Conservation (phyloP, 1,140 invertebrate species). For the Diabrotica undecimpunctata region DNA sequence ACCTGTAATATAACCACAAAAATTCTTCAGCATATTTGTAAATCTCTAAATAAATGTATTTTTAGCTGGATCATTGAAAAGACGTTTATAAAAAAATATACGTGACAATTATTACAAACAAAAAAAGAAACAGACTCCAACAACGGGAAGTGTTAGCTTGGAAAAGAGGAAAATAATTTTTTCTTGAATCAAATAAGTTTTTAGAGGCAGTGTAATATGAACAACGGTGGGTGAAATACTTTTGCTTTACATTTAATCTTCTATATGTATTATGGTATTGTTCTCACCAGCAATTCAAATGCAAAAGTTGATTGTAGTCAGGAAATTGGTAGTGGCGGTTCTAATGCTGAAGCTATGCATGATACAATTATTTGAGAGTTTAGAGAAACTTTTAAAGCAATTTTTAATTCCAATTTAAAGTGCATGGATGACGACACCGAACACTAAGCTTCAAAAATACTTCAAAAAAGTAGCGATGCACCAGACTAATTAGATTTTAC, state of each 20-base stretch:
- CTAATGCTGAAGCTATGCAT: background rate
- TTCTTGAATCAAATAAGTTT: too few species aligned
- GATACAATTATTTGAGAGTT: background rate
- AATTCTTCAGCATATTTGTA: constrained; percentile 4
- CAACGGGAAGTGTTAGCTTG: background rate
- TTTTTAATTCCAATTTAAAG: too few species aligned
- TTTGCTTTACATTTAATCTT: background rate
- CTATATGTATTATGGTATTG: background rate
- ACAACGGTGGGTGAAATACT: background rate
- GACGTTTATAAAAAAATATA: constrained; percentile 21
- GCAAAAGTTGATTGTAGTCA: background rate
- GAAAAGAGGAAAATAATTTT: constrained; percentile 5
- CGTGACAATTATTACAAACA: constrained; percentile 12
- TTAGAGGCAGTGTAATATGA: constrained; percentile 5
- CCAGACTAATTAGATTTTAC: background rate
- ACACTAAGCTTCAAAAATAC: background rate
- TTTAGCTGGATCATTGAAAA: constrained; percentile 13
- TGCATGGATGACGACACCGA: too few species aligned
- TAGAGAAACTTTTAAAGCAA: background rate
- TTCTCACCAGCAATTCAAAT: background rate
- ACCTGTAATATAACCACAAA: constrained; percentile 22
- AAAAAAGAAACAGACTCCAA: constrained; percentile 9
- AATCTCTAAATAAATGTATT: too few species aligned
- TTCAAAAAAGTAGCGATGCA: background rate
- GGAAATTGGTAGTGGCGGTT: background rate